phyloP scores from a whole-genome alignment of 2,797 vertebrate genomes.

The Parotocinclus haroldoi region DNA sequence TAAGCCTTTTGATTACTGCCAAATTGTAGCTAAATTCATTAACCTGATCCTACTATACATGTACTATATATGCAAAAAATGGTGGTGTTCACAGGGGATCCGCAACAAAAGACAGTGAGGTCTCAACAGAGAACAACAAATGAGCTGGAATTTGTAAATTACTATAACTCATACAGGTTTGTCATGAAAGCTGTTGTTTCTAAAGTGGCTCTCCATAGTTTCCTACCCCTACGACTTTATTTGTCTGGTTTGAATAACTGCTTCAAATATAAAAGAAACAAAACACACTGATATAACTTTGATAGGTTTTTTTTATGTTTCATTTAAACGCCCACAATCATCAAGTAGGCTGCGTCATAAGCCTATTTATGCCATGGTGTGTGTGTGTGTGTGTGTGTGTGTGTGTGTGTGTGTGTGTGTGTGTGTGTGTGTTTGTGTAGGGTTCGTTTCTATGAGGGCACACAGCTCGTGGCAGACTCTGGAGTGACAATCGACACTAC shows the following conservation, averaged over 20 bases:
- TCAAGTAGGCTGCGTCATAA: background rate
- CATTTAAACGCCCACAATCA: constrained; percentile 7
- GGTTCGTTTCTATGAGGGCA: constrained; percentile 92
- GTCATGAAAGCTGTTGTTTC: background rate
- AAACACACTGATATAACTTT: background rate
- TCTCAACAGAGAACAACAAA: background rate
- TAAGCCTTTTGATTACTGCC: too few relatives aligned
- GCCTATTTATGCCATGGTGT: background rate
- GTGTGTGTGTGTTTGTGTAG: constrained; percentile 58
- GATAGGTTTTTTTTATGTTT: background rate
- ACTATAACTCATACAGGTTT: constrained; percentile 7
- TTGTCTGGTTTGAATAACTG: background rate
- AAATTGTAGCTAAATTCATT: too few relatives aligned
- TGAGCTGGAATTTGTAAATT: background rate
- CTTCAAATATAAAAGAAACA: background rate
- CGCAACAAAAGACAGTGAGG: too few relatives aligned
- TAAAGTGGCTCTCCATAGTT: constrained; percentile 23
- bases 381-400: constrained; percentile 17
- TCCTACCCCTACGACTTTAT: constrained; percentile 6
- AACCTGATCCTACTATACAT: too few relatives aligned
- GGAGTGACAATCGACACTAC: constrained; percentile 97
- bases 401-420: constrained; percentile 18
- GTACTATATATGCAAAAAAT: too few relatives aligned
- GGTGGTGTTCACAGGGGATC: too few relatives aligned
- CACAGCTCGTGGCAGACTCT: constrained; percentile 92